Evolutionary conservation across 2,888 invertebrate genomes (phyloP).

Genomic region (Gymnoscelis rufifasciata): DNA sequence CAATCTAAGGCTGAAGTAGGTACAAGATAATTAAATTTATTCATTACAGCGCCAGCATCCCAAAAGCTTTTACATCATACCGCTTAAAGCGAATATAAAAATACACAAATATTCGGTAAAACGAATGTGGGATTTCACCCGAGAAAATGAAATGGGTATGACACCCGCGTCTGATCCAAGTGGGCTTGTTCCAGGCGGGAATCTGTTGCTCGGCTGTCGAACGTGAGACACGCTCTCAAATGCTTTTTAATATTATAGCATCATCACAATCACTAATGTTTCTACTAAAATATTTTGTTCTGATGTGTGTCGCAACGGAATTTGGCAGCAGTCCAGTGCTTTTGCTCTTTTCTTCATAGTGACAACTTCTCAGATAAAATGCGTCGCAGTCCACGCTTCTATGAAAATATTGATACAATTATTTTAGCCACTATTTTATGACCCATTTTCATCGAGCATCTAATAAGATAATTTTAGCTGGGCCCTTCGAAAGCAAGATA

Average conservation of each 20-base stretch:
- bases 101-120: too few species aligned
- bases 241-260: conserved; percentile 25
- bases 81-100: too few species aligned
- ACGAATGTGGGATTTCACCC: not conserved
- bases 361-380: conserved; percentile 63
- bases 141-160: conserved; percentile 1
- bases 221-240: conserved; percentile 26
- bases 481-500: conserved; percentile 1
- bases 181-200: not conserved
- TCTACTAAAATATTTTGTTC: conserved; percentile 65
- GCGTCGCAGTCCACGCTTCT: conserved; percentile 44
- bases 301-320: conserved; percentile 63
- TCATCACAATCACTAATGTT: conserved; percentile 42
- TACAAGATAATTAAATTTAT: too few species aligned
- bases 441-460: conserved; percentile 2
- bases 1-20: too few species aligned
- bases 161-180: not conserved
- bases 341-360: conserved; percentile 66
- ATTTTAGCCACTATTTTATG: conserved; percentile 13
- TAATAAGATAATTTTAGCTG: not conserved
- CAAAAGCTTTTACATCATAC: not conserved
- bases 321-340: conserved; percentile 70
- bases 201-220: conserved; percentile 31
- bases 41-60: too few species aligned
- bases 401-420: conserved; percentile 35